These are phyloP conservation scores for Apamea sordens DNA, from an alignment of 2,888 invertebrate genomes.

Conservation along the genomic window DNA sequence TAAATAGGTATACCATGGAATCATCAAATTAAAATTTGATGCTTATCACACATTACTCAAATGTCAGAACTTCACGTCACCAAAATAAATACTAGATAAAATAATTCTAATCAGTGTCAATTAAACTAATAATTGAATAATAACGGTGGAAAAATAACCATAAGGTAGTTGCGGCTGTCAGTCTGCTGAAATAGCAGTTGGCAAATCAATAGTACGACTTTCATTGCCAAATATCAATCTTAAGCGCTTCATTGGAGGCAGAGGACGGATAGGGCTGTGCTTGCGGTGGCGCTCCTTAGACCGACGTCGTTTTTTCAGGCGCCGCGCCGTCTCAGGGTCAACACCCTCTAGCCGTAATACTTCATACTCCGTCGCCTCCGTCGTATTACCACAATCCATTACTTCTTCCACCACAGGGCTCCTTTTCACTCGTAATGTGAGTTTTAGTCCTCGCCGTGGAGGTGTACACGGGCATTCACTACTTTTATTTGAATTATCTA, in stretches of 20 bases:
- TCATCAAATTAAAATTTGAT: conserved; percentile 83
- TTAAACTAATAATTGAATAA: conserved; percentile 89
- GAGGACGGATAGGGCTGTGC: conserved; percentile 89
- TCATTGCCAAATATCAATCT: conserved; percentile 97
- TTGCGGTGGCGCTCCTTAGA: conserved; percentile 88
- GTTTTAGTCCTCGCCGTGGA: conserved; percentile 92
- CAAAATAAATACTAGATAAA: conserved; percentile 88
- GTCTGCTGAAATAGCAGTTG: conserved; percentile 92
- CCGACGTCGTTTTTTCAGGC: conserved; percentile 90
- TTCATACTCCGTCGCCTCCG: conserved; percentile 95
- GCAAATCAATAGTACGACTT: conserved; percentile 96
- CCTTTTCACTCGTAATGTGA: conserved; percentile 96
- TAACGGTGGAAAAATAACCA: conserved; percentile 88
- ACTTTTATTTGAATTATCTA: conserved; percentile 86
- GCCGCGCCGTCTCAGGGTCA: conserved; percentile 89
- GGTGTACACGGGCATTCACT: conserved; percentile 90
- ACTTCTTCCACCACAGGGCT: conserved; percentile 96
- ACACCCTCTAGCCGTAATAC: conserved; percentile 95
- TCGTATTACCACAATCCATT: conserved; percentile 93
- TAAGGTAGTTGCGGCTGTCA: conserved; percentile 87
- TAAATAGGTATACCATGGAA: conserved; percentile 81
- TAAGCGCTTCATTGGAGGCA: conserved; percentile 95
- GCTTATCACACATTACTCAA: conserved; percentile 84
- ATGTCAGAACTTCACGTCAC: conserved; percentile 83
- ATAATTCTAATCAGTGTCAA: conserved; percentile 89